Conservation (phyloP, 2,888 invertebrate genomes). For the Cerceris rybyensis region DNA sequence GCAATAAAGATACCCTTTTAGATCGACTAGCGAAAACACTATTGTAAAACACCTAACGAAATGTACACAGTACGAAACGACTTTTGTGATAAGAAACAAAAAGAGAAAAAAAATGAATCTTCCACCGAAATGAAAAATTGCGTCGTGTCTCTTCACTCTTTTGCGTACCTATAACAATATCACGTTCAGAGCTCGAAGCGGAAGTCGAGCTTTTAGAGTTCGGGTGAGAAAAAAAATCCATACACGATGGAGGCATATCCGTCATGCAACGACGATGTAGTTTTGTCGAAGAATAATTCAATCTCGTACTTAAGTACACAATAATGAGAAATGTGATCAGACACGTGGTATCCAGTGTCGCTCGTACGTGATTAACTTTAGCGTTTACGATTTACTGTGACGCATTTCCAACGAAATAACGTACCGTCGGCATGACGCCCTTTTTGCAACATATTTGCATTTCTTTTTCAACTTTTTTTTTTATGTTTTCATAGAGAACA, state of each 20-base stretch:
- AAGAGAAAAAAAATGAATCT: conserved; percentile 30
- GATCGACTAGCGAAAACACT: conserved; percentile 38
- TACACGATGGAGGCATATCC: conserved; percentile 18
- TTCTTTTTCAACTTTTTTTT: not conserved
- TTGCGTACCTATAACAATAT: too few species aligned
- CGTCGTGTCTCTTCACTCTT: not conserved
- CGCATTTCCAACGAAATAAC: conserved; percentile 44
- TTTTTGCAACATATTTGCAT: conserved; percentile 3
- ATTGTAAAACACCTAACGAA: conserved; percentile 27
- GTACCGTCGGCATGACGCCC: conserved; percentile 41
- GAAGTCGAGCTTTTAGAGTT: not conserved
- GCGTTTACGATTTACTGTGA: conserved; percentile 50
- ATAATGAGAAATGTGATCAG: conserved; percentile 60
- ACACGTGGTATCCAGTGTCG: conserved; percentile 51
- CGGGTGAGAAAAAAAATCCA: not conserved
- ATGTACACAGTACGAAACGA: conserved; percentile 34
- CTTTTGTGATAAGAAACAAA: conserved; percentile 49
- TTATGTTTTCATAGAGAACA: not conserved
- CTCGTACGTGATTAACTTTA: conserved; percentile 54
- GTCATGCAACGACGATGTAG: conserved; percentile 34
- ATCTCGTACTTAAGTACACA: conserved; percentile 53
- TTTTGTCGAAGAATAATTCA: conserved; percentile 22
- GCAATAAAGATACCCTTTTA: conserved; percentile 39
- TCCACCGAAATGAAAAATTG: conserved; percentile 27
- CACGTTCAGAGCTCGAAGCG: too few species aligned